These are phyloP conservation scores for Premnoplex brunnescens DNA, from an alignment of 2,797 vertebrate species.

Conservation along the genomic window DNA sequence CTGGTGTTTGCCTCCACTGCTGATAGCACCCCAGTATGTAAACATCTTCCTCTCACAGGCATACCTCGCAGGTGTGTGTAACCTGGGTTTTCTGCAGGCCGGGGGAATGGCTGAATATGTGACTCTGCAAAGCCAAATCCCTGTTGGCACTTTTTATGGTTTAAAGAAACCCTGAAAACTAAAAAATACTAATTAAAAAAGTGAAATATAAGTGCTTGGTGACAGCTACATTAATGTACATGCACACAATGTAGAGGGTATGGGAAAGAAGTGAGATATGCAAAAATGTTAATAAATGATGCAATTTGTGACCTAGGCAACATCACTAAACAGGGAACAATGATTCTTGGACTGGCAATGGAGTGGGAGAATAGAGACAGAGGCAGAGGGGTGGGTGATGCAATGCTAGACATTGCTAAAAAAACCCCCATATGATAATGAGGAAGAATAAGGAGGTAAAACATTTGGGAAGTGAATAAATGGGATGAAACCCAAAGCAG, in stretches of 20 bases:
- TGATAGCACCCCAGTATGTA: not conserved
- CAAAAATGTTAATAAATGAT: not conserved
- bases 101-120: not conserved
- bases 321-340: slow-evolving; percentile 1
- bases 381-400: not conserved
- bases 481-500: not conserved
- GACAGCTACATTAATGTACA: not conserved
- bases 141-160: not conserved
- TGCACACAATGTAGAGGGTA: not conserved
- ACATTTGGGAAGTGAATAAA: not conserved
- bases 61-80: not conserved
- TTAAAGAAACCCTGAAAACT: not conserved
- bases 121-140: not conserved
- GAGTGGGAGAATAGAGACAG: not conserved
- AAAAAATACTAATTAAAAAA: not conserved
- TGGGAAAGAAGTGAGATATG: not conserved
- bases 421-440: not conserved
- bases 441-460: not conserved
- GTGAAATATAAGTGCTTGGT: not conserved
- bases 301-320: slow-evolving; percentile 34
- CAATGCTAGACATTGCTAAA: not conserved
- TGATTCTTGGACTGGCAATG: not conserved
- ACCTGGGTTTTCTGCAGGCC: not conserved
- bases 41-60: not conserved
- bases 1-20: not conserved